These are phyloP conservation scores for Coregonus sp. DNA, from an alignment of 2,797 vertebrate genomes.

Conservation along the genomic window DNA sequence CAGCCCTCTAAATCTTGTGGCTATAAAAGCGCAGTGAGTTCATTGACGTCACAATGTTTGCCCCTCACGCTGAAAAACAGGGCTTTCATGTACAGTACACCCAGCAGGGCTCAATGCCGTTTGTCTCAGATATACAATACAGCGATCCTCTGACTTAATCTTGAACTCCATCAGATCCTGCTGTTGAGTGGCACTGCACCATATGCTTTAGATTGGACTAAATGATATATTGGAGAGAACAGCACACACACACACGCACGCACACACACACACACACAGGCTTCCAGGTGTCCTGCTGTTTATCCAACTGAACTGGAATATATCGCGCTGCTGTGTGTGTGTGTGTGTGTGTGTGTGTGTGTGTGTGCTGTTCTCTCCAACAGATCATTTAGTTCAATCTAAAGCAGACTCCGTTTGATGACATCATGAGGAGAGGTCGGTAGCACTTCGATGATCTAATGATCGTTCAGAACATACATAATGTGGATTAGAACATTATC, in stretches of 20 bases:
- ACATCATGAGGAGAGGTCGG: too few relatives aligned
- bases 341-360: too few relatives aligned
- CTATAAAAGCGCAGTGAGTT: conserved; percentile 44
- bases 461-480: too few relatives aligned
- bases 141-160: conserved; percentile 4
- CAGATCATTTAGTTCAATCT: too few relatives aligned
- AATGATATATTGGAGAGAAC: conserved; percentile 10
- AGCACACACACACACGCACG: not conserved
- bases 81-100: conserved; percentile 33
- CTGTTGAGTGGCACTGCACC: conserved; percentile 18
- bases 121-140: conserved; percentile 11
- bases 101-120: conserved; percentile 27
- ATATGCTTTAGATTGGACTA: conserved; percentile 23
- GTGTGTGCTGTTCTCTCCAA: too few relatives aligned
- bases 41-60: conserved; percentile 35
- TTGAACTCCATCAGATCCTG: conserved; percentile 14
- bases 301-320: not conserved
- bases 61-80: conserved; percentile 27
- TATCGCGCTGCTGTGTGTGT: not conserved
- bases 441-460: too few relatives aligned
- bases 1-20: conserved; percentile 31
- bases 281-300: not conserved
- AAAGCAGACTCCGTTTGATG: too few relatives aligned
- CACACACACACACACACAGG: not conserved
- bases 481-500: too few relatives aligned